These are phyloP conservation scores for Lasioglossum albipes DNA, from an alignment of 1,140 invertebrate species.

Conservation along the genomic window DNA sequence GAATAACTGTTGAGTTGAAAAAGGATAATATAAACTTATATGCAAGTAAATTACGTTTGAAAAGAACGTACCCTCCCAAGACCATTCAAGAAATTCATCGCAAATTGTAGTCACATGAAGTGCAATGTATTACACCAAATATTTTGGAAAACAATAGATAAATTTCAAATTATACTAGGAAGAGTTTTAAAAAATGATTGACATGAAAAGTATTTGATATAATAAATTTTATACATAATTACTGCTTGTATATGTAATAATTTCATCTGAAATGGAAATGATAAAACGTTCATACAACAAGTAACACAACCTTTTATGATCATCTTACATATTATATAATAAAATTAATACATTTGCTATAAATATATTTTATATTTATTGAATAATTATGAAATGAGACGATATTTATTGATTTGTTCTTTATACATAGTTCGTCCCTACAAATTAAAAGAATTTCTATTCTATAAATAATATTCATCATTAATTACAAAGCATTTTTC, in stretches of 20 bases:
- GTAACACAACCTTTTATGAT: slow-evolving; percentile 17
- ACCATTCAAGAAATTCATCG: not conserved
- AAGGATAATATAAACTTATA: slow-evolving; percentile 7
- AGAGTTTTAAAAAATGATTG: not conserved
- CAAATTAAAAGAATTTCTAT: not conserved
- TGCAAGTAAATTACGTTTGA: slow-evolving; percentile 1
- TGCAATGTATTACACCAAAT: slow-evolving; percentile 1
- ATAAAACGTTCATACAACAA: not conserved
- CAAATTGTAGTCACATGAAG: not conserved
- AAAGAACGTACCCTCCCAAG: not conserved
- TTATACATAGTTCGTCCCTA: slow-evolving; percentile 9
- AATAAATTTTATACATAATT: slow-evolving; percentile 39
- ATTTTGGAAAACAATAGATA: slow-evolving; percentile 14
- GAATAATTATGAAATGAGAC: slow-evolving; percentile 12
- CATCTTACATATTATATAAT: slow-evolving; percentile 45
- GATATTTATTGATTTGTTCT: slow-evolving; percentile 6
- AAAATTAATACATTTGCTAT: slow-evolving; percentile 68
- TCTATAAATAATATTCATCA: slow-evolving; percentile 9
- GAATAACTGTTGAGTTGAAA: not conserved
- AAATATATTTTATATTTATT: slow-evolving; percentile 36
- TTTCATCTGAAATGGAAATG: slow-evolving; percentile 26
- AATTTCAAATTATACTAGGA: slow-evolving; percentile 18
- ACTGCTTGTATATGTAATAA: slow-evolving; percentile 34
- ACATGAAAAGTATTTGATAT: slow-evolving; percentile 12
- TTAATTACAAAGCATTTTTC: slow-evolving; percentile 6